These are phyloP conservation scores for Colletes collaris DNA, from an alignment of 2,888 invertebrate species.

Conservation along the genomic window DNA sequence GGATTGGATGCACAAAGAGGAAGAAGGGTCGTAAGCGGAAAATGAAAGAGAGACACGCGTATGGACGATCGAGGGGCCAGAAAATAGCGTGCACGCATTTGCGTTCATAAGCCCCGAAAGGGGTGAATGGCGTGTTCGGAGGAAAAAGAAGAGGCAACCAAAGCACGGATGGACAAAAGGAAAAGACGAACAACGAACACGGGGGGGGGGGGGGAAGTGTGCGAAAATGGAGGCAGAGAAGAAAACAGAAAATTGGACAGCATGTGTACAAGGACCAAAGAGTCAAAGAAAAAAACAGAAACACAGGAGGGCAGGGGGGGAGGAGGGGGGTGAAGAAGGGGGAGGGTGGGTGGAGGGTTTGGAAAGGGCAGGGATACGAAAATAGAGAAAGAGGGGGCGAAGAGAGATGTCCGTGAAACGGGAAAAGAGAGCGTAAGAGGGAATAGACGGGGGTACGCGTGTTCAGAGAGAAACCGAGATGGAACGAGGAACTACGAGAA, in stretches of 20 bases:
- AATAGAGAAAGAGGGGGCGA: conserved; percentile 28
- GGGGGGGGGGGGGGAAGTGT: not conserved
- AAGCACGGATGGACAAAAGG: conserved; percentile 4
- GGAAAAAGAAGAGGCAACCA: not conserved
- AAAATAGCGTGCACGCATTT: not conserved
- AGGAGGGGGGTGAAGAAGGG: not conserved
- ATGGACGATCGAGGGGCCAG: not conserved
- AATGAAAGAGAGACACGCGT: not conserved
- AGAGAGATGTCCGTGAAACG: conserved; percentile 9
- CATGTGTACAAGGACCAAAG: conserved; percentile 31
- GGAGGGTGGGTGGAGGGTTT: conserved; percentile 18
- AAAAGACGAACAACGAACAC: not conserved
- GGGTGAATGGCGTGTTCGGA: not conserved
- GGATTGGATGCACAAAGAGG: not conserved
- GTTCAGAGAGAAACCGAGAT: conserved; percentile 50
- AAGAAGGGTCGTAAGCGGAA: not conserved
- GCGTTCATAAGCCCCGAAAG: not conserved
- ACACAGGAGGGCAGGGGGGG: not conserved
- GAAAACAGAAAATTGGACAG: conserved; percentile 36
- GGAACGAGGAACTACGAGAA: conserved; percentile 24
- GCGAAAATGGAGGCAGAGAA: not conserved
- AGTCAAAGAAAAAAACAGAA: conserved; percentile 24
- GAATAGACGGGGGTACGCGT: conserved; percentile 41
- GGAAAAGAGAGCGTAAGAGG: conserved; percentile 43
- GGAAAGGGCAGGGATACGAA: conserved; percentile 15